Conservation (phyloP, 2,797 vertebrate genomes). For the Hydrocynus forskahlii region DNA sequence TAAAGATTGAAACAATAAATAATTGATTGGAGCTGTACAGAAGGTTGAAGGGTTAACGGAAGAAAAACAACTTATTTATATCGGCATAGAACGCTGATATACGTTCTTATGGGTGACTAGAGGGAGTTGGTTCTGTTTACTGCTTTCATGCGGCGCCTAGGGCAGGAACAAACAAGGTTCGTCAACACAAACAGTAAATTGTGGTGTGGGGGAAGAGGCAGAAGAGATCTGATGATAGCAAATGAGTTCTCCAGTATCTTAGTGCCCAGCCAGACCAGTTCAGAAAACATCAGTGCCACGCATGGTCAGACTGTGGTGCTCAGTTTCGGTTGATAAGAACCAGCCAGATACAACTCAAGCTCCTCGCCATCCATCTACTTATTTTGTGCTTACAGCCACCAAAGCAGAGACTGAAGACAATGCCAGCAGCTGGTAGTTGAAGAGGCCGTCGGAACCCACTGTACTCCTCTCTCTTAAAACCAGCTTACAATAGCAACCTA, state of each 20-base stretch:
- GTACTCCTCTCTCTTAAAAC: not conserved
- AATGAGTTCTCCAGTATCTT: not conserved
- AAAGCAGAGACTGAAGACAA: not conserved
- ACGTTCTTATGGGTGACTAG: constrained; percentile 32
- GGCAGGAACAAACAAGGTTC: not conserved
- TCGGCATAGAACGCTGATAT: constrained; percentile 37
- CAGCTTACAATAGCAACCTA: not conserved
- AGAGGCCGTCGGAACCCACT: not conserved
- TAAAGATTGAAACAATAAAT: constrained; percentile 59
- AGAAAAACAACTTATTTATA: constrained; percentile 50
- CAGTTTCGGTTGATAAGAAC: not conserved
- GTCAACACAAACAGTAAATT: not conserved
- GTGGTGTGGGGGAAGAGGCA: not conserved
- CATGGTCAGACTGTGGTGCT: not conserved
- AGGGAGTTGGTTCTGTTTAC: not conserved
- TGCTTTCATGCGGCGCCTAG: not conserved
- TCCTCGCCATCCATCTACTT: not conserved
- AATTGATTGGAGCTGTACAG: constrained; percentile 49
- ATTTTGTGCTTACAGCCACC: not conserved
- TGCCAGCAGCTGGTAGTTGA: not conserved
- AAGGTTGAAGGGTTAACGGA: constrained; percentile 19
- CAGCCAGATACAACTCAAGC: not conserved
- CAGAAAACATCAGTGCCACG: not conserved
- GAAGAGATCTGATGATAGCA: not conserved
- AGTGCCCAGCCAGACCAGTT: not conserved